A percentile compares a stretch with the other conserved stretches of the same genome.
These are phyloP conservation scores for Drosophila ohnishii DNA, from an alignment of 1,140 invertebrate species.

Conservation along the genomic window DNA sequence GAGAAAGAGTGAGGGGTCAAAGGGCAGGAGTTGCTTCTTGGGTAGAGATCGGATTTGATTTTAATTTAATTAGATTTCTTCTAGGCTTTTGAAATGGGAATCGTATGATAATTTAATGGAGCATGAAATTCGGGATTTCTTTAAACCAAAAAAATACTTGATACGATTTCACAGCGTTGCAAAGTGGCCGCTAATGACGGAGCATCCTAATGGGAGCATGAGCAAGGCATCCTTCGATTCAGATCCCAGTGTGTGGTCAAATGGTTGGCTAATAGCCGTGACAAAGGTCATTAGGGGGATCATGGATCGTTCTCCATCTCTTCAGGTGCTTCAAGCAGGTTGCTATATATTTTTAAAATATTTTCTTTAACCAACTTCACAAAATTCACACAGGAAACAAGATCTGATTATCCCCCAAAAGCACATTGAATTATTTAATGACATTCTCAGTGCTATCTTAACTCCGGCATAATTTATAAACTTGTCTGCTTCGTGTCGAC, in stretches of 20 bases:
- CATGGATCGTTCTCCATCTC: background rate
- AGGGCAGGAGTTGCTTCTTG: conserved; percentile 52
- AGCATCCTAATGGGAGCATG: conserved; percentile 17
- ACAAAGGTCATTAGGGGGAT: conserved; percentile 54
- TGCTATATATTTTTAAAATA: background rate
- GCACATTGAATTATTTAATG: conserved; percentile 42
- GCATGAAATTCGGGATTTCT: conserved; percentile 65
- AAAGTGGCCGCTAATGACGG: conserved; percentile 65
- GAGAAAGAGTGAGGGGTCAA: background rate
- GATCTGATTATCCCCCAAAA: conserved; percentile 33
- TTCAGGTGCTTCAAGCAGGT: background rate
- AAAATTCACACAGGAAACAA: background rate
- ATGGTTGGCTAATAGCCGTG: conserved; percentile 57
- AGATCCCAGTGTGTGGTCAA: conserved; percentile 60
- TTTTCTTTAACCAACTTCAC: background rate
- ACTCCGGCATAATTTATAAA: conserved; percentile 70
- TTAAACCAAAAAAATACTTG: conserved; percentile 8
- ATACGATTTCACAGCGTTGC: conserved; percentile 54
- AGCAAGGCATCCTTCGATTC: conserved; percentile 28
- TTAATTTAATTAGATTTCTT: conserved; percentile 75
- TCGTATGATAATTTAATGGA: conserved; percentile 70
- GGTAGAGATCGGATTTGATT: conserved; percentile 45
- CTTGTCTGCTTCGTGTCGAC: conserved; percentile 71
- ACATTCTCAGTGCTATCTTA: conserved; percentile 35
- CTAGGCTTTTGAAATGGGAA: conserved; percentile 27